Base-by-base conservation (phyloP, 2,888 invertebrate genomes). In the Cataglyphis albicans region DNA sequence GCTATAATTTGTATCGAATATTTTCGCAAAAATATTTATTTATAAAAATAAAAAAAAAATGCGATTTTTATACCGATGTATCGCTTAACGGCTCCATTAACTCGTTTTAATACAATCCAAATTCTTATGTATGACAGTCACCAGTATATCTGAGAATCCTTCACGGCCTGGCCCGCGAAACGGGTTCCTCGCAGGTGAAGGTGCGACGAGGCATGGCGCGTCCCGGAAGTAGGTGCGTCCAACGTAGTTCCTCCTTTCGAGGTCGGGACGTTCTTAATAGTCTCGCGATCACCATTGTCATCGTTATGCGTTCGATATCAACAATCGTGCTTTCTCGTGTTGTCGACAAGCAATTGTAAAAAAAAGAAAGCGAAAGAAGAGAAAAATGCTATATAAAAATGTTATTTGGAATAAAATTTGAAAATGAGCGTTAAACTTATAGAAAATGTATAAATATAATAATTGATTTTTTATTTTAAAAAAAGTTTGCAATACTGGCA, bases 181-280 rank as follows among this genome's bases (percentile, higher is more conserved):
- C 68, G 67, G 55, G 63, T 63, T 55, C 32, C 38, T 81, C 85
- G 84, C 86, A 81, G 83, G 83, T 74, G 86, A 83, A 84, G 84
- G 85, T 78, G 84, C 83, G 87, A 83, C 81, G 88, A 85, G 86
- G 85, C 87, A 87, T 82, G 75, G 84, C 84, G 83, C 86, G 55
- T 87, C 86, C 88, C 89, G 92, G 91, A 91, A 91, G 91, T 91
- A 91, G 91, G 91, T 89, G 91, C 91, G 91, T 90, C 87, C 88
- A 86, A 86, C 88, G 88, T 88, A 90, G 88, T 87, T 90, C 86
- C 88, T 89, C 83, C 88, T 87, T 81, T 84, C 81, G 87, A 90
- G 86, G 84, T 88, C 88, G 84, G 86, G 90, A 88, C 87, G 84
- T 86, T 86, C 82, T 89, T 91, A 93, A 92, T 91, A 91, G 90